A percentile compares a stretch with the other conserved stretches of the same genome.
phyloP scores from a whole-genome alignment of 2,113 vertebrate species.

The Candoia aspera region DNA sequence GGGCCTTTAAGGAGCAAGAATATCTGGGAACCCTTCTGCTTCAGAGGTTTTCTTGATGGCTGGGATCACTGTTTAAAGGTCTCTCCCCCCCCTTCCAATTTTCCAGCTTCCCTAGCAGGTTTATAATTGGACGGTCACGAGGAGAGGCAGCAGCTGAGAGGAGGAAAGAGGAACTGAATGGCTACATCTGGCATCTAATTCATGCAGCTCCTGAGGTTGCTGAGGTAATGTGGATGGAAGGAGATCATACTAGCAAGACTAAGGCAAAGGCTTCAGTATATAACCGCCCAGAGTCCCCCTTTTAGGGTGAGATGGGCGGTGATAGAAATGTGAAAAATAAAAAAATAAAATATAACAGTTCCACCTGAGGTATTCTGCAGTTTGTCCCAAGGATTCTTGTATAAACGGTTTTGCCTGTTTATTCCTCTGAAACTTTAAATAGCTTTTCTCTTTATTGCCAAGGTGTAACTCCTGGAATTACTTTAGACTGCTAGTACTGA shows the following conservation, averaged over 20 bases:
- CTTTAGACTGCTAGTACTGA: background rate
- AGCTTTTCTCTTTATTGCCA: background rate
- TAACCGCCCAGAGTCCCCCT: no score
- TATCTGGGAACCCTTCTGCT: background rate
- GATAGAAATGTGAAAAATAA: no score
- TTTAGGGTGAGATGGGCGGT: no score
- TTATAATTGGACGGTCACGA: conserved; percentile 89
- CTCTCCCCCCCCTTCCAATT: background rate
- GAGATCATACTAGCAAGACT: background rate
- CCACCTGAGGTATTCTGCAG: background rate
- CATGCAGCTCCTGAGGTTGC: conserved; percentile 83
- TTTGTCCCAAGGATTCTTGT: background rate
- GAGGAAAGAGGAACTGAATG: conserved; percentile 89
- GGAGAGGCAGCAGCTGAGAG: conserved; percentile 88
- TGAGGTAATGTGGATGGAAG: conserved; percentile 76
- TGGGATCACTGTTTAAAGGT: background rate
- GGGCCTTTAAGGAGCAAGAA: no score
- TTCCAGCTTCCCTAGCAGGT: conserved; percentile 90
- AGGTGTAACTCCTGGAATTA: background rate
- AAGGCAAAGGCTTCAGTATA: background rate
- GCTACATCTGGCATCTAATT: conserved; percentile 94
- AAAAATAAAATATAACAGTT: no score
- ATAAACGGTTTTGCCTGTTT: background rate
- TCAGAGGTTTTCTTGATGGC: background rate
- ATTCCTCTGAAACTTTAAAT: background rate